Base-by-base conservation (phyloP, 2,797 vertebrate genomes). In the Lithobates sylvaticus region DNA sequence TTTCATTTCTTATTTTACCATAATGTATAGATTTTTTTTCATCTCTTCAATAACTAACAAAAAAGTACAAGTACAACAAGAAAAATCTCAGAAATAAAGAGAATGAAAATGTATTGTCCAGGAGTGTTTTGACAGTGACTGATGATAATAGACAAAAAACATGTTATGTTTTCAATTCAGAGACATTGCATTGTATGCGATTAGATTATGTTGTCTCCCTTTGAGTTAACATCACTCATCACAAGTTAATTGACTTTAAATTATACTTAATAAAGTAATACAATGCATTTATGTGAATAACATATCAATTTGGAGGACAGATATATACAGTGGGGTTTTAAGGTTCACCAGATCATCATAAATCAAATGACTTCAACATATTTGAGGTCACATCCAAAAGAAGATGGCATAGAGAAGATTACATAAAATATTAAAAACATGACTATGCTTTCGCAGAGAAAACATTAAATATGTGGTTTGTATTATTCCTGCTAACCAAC, bases 191-290 rank as follows among this genome's bases (percentile, higher is more conserved):
- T 87, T 16, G 8, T 83, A 61, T 61, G 1, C 9, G 78, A 86
- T 88, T 88, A 83, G 88, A 88, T 85, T 87, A 78, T 16, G 0
- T 8, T 91, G 0, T 73, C 88, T 90, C 79, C 76, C 29, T 83
- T 54, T 83, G 29, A 86, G 76, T 73, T 71, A 89, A 0, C 86
- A 70, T 85, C 76, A 84, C 0, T 73, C 36, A 85, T 86, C 82
- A 70, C 78, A 85, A 13, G 44, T 79, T 88, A 27, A 78, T 58
- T 75, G 72, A 26, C 74, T 90, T 29, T 77, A 73, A 21, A 78
- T 69, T 78, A 83, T 78, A 16, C 3, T 83, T 47, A 15, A 83
- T 83, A 34, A 89, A 89, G 44, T 84, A 21, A 86, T 29, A n/a
- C 72, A 88, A 88, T 34, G 16, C 67, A 89, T 76, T 87, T 80